These are phyloP conservation scores for Drosophila neotestacea DNA, from an alignment of 2,888 invertebrate genomes.

Conservation along the genomic window DNA sequence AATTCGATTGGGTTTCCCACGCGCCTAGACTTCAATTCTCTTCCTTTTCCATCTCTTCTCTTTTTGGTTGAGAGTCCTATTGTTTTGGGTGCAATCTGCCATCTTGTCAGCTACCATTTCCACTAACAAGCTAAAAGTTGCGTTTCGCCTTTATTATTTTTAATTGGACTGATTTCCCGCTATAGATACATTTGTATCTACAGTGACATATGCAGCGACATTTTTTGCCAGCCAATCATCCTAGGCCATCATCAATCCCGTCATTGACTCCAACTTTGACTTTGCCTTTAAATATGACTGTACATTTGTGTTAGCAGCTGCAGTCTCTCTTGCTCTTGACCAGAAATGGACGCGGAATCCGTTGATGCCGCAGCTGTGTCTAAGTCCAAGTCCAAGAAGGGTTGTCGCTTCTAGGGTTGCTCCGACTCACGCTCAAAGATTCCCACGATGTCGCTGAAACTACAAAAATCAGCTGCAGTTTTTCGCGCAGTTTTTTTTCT, in stretches of 20 bases:
- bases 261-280: slow-evolving; percentile 12
- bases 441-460: slow-evolving; percentile 65
- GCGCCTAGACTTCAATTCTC: slow-evolving; percentile 35
- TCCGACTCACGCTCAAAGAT: slow-evolving; percentile 37
- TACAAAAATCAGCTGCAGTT: slow-evolving; percentile 73
- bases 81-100: slow-evolving; percentile 76
- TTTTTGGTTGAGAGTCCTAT: slow-evolving; percentile 51
- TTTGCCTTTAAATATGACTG: slow-evolving; percentile 19
- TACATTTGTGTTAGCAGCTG: slow-evolving; percentile 22
- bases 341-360: slow-evolving; percentile 28
- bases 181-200: slow-evolving; percentile 77
- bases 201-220: slow-evolving; percentile 67
- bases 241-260: slow-evolving; percentile 72
- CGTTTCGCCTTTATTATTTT: slow-evolving; percentile 75
- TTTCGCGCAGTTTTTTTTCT: slow-evolving; percentile 73
- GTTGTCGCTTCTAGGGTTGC: slow-evolving; percentile 72
- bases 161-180: slow-evolving; percentile 79
- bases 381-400: slow-evolving; percentile 55
- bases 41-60: neutral
- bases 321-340: slow-evolving; percentile 48
- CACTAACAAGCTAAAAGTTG: slow-evolving; percentile 70
- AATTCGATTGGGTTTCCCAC: slow-evolving; percentile 59
- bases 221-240: slow-evolving; percentile 62
- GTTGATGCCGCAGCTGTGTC: slow-evolving; percentile 59
- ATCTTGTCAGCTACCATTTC: slow-evolving; percentile 59